Evolutionary conservation across 2,797 vertebrate species (phyloP), one percentile per base, ranked within the genome.

Genomic region (Enteromius anoplus): DNA sequence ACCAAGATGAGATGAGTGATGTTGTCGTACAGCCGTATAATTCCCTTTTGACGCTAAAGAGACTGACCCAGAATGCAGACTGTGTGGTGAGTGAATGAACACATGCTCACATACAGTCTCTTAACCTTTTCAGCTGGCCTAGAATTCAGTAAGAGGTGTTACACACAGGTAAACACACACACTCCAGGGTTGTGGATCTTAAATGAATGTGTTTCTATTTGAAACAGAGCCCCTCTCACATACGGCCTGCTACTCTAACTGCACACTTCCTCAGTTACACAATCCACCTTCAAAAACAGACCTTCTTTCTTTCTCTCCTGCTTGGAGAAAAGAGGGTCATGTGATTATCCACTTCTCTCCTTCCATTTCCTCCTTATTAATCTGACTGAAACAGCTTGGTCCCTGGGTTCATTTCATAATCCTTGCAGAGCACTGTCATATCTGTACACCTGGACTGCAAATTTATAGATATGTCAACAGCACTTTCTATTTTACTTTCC

Each of bases 1-100:
- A 98, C 93, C 97, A 98, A 92, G 97, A 99, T 2, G 98, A 99
- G 93, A 99, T 99, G 98, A 99, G 98, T 0, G 98, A 99, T 0
- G 97, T 99, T 68, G 98, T 99, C 0, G 97, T 99, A 32, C 98
- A 99, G 91, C 98, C 97, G 0, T 99, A 98, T 92, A 99, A 99
- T 94, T 99, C 98, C 0, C 94, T 99, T 80, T 95, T 99, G 83
- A 99, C 98, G 0, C 93, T 99, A 82, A 99, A 99, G 93, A 94
- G 98, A 88, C 95, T 99, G 91, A 99, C 97, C 5, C 98, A 99
- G 94, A 99, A 99, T 0, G 97, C 97, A 3, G 97, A 99, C 92
- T 99, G 98, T 2, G 97, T 99, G 96, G 97, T 99, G 91, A 92
- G 78, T 78, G 93, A 85, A 49, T 11, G 21, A 26, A 60, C 23